A percentile compares a stretch with the other conserved stretches of the same genome.
These are phyloP conservation scores for Carassius auratus DNA, from an alignment of 2,113 vertebrate genomes.

Conservation along the genomic window DNA sequence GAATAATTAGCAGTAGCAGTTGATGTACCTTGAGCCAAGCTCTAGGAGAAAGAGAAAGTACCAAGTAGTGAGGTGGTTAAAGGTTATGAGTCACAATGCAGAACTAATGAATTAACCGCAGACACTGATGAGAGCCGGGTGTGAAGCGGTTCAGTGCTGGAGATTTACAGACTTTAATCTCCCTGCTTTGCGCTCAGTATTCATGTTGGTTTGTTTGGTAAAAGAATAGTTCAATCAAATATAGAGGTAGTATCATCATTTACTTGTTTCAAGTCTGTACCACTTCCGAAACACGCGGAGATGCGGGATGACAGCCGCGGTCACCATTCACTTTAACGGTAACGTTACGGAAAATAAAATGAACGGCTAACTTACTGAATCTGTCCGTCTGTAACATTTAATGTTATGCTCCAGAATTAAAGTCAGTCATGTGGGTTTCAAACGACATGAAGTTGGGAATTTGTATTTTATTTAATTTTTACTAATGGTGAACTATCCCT, in stretches of 20 bases:
- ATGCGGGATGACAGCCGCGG: not conserved
- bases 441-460: not conserved
- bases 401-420: not conserved
- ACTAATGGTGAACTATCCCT: not conserved
- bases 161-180: constrained; percentile 57
- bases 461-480: too few relatives aligned
- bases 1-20: not conserved
- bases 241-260: not conserved
- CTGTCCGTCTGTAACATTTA: not conserved
- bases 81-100: not conserved
- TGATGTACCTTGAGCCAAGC: not conserved
- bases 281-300: too few relatives aligned
- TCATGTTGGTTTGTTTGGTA: constrained; percentile 52
- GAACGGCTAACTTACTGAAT: not conserved
- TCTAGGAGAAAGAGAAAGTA: not conserved
- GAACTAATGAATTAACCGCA: not conserved
- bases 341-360: not conserved
- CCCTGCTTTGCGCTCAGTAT: constrained; percentile 45
- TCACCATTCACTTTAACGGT: not conserved
- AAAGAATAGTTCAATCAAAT: not conserved
- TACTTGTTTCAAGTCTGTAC: not conserved
- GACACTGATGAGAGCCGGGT: not conserved
- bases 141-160: constrained; percentile 28
- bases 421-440: not conserved
- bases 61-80: not conserved